These are phyloP conservation scores for Geococcyx californianus DNA, from an alignment of 2,113 vertebrate genomes.

Conservation along the genomic window DNA sequence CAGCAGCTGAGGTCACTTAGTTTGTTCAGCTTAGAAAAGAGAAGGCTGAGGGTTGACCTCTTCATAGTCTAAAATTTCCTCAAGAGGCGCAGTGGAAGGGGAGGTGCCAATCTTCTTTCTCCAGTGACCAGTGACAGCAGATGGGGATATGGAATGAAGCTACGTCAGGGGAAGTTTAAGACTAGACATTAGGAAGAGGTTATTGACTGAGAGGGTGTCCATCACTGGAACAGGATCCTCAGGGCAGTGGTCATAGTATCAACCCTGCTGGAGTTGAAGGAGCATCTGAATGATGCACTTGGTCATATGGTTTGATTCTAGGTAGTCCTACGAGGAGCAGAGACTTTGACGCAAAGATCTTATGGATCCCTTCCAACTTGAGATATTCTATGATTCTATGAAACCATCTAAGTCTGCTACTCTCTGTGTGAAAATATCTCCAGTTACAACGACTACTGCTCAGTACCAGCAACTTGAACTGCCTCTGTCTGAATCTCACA, in stretches of 20 bases:
- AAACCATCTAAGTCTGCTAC: not conserved
- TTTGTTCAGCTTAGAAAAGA: too few relatives aligned
- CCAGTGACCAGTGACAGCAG: not conserved
- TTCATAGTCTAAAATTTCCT: not conserved
- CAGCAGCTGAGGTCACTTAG: too few relatives aligned
- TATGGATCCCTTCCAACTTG: not conserved
- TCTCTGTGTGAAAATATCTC: not conserved
- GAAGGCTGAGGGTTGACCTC: not conserved
- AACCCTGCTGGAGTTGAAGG: not conserved
- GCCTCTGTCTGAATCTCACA: not conserved
- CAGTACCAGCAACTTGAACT: not conserved
- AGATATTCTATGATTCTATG: not conserved
- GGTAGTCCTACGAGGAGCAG: not conserved
- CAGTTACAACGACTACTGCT: not conserved
- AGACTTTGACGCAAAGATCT: accelerated
- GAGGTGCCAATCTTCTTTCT: not conserved
- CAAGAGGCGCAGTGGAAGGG: accelerated
- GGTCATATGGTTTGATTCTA: not conserved
- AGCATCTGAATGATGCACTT: not conserved
- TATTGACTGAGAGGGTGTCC: not conserved
- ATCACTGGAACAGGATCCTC: not conserved
- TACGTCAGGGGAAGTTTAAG: not conserved
- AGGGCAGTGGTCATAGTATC: not conserved
- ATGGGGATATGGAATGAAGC: not conserved
- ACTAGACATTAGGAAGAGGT: not conserved